Base-by-base conservation (phyloP, 1,140 invertebrate genomes). In the Magallana gigas region DNA sequence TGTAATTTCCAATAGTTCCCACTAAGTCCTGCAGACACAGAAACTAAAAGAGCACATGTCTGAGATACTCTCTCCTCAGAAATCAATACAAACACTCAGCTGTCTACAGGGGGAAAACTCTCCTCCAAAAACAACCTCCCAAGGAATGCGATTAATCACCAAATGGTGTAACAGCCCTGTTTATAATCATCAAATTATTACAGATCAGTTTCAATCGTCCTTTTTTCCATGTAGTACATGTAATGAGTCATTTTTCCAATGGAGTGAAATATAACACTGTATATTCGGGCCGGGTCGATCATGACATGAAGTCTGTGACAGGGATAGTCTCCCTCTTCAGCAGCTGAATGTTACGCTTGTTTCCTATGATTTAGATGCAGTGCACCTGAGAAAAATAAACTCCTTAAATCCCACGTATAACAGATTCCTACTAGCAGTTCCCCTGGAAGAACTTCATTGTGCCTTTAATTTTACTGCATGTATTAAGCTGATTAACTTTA, bases 401-500 rank as follows among this genome's bases (percentile, higher is more conserved):
- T 76, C 36, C 68, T 29, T 76, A 11, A 76, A 29, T 76, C 23
- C 11, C 14, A 48, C 36, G 36, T 48, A 48, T 48, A 48, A 76
- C 68, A 68, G 8, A 68, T 68, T 18, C n/a, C 18, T 23, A 9
- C n/a, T 18, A 23, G 64, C 64, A 76, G 68, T 11, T 76, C 68
- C 23, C 29, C 12, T 76, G 23, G 23, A 76, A 36, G 23, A 29
- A 76, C 68, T 76, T 76, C 14, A 76, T 29, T 29, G 23, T 29
- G 36, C 36, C 23, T 48, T 29, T 76, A 76, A 23, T 23, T 11
- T 12, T 29, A 76, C 68, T 76, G 48, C 14, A 76, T 12, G 36
- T 29, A 76, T 76, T 76, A 76, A 76, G 18, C 68, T 76, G 68
- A 76, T 76, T 76, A 76, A 23, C 18, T 76, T 76, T 76, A 76